These are phyloP conservation scores for Petrocephalus schoutedeni DNA, from an alignment of 2,797 vertebrate species.

Conservation along the genomic window DNA sequence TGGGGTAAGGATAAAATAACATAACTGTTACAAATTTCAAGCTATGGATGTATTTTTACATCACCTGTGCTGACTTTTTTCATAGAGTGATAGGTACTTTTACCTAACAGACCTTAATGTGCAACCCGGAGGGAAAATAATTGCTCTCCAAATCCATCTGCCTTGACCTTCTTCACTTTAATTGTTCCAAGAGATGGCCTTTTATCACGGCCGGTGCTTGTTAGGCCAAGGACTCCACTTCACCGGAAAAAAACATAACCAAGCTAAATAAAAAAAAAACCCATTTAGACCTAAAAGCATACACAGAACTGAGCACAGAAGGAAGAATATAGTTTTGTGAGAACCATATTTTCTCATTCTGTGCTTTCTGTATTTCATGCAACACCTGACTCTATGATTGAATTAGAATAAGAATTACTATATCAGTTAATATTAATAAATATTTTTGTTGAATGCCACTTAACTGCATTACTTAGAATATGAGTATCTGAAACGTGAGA, in stretches of 20 bases:
- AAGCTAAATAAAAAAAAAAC: slow-evolving; percentile 44
- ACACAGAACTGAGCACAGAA: not conserved
- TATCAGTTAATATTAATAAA: not conserved
- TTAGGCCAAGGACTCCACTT: slow-evolving; percentile 32
- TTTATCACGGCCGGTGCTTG: slow-evolving; percentile 46
- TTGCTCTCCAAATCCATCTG: slow-evolving; percentile 64
- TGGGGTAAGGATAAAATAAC: not conserved
- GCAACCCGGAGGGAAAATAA: slow-evolving; percentile 52
- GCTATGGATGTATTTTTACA: slow-evolving; percentile 38
- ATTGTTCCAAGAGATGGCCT: slow-evolving; percentile 51
- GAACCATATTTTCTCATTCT: not conserved
- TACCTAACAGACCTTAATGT: slow-evolving; percentile 64
- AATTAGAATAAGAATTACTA: not conserved
- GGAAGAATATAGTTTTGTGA: not conserved
- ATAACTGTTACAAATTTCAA: not conserved
- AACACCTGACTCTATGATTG: not conserved
- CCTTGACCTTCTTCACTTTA: slow-evolving; percentile 52
- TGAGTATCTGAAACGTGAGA: not conserved
- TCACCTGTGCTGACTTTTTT: slow-evolving; percentile 38
- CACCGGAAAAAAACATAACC: slow-evolving; percentile 42
- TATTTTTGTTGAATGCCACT: not conserved
- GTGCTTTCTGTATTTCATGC: not conserved
- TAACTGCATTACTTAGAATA: not conserved
- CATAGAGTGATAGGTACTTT: slow-evolving; percentile 60
- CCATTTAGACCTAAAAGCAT: slow-evolving; percentile 16